Evolutionary conservation across 2,113 vertebrate species (phyloP), one percentile per base, ranked within the genome.

Genomic region (Xenopus laevis): DNA sequence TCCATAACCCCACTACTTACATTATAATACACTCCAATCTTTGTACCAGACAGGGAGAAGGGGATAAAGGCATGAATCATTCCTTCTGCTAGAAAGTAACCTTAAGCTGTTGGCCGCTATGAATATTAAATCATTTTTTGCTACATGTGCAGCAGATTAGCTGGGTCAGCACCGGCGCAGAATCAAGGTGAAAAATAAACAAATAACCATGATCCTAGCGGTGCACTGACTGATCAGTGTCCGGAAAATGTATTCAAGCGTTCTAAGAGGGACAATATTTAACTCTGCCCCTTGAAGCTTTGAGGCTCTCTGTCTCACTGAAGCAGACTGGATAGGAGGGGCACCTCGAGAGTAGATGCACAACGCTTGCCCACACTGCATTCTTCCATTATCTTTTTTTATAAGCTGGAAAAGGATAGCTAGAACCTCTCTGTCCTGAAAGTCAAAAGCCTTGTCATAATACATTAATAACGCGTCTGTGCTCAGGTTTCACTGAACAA

Each of bases 371-470:
- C 82, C 86, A 84, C 85, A 70, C 82, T 80, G 86, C 88, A 81
- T 81, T 63, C 85, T 87, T 87, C 88, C 89, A 92, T 90, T 89
- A 90, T 83, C 83, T 90, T 73, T 81, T 67, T 59, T 59, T 50
- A 18, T 13, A 55, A 30, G 23, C 60, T 86, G 80, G 81, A 88
- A 86, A 81, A 83, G 81, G 84, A 83, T 78, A 86, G 86, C 80
- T 80, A 83, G 83, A 86, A 86, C 80, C 78, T 83, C 76, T 81
- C 78, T 65, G 85, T 84, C 82, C 82, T 83, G 84, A 84, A 69
- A 85, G 86, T 85, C 82, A 86, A 85, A 86, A 83, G 83, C 77
- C 86, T 85, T 88, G 89, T 91, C 88, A 87, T 87, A 83, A 89
- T 79, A 85, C 87, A 91, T 93, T 88, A 92, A 81, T 71, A 89